Conservation (phyloP, 2,113 vertebrate genomes). For the Xiphias gladius region DNA sequence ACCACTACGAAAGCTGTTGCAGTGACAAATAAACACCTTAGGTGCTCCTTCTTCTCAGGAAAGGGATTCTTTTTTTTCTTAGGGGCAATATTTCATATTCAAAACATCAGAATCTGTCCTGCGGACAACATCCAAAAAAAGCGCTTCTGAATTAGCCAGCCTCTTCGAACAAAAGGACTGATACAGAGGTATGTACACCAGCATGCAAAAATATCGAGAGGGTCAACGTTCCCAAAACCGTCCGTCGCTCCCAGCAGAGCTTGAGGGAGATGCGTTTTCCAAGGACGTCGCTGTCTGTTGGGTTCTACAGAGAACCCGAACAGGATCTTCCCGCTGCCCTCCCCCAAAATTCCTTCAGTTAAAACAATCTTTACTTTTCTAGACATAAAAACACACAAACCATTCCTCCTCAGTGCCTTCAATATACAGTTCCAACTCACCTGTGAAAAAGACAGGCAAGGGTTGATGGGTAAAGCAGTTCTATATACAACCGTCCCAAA, state of each 20-base stretch:
- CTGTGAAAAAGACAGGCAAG: constrained; percentile 75
- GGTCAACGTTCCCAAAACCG: constrained; percentile 55
- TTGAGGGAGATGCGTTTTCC: constrained; percentile 5
- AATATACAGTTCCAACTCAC: constrained; percentile 54
- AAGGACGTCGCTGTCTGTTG: constrained; percentile 3
- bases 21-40: constrained; percentile 74
- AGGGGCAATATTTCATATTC: constrained; percentile 66
- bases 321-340: background rate
- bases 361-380: constrained; percentile 68
- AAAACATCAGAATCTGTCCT: constrained; percentile 72
- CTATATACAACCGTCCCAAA: constrained; percentile 70
- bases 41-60: constrained; percentile 61
- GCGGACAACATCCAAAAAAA: constrained; percentile 66
- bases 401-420: constrained; percentile 56
- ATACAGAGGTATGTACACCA: constrained; percentile 77
- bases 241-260: constrained; percentile 43
- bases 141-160: constrained; percentile 61
- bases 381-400: constrained; percentile 63
- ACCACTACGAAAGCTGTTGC: constrained; percentile 75
- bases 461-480: constrained; percentile 65
- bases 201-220: constrained; percentile 83
- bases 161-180: constrained; percentile 67
- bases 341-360: constrained; percentile 51
- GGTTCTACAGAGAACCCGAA: constrained; percentile 11
- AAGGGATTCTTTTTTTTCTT: constrained; percentile 56